Conservation (phyloP, 2,888 invertebrate genomes). For the Lepidochitona cinerea region DNA sequence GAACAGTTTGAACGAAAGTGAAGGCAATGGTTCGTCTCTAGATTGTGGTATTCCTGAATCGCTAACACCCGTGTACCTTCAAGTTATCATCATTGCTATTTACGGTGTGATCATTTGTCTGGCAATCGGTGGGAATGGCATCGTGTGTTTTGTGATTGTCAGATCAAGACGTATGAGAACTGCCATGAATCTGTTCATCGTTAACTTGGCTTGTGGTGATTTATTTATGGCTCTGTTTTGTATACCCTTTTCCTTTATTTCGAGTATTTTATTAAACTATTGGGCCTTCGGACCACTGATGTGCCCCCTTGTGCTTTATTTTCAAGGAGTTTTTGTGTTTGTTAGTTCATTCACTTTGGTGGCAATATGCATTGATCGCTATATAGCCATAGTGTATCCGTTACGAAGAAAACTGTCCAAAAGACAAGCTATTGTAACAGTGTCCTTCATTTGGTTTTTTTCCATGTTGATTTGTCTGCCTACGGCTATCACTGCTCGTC, state of each 20-base stretch:
- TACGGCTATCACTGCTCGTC: conserved; percentile 80
- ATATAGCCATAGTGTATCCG: conserved; percentile 91
- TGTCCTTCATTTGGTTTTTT: conserved; percentile 81
- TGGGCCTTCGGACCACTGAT: conserved; percentile 89
- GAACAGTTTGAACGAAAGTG: too few species aligned
- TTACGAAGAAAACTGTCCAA: conserved; percentile 85
- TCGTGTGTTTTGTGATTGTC: conserved; percentile 44
- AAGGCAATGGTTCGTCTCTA: too few species aligned
- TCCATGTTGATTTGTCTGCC: conserved; percentile 86
- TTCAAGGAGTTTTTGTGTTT: conserved; percentile 75
- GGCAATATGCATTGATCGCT: conserved; percentile 90
- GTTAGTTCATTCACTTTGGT: conserved; percentile 91
- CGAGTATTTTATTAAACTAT: conserved; percentile 81
- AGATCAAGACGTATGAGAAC: conserved; percentile 61
- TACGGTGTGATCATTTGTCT: conserved; percentile 50
- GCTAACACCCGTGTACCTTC: neutral
- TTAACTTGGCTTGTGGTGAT: conserved; percentile 45
- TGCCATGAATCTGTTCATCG: conserved; percentile 46
- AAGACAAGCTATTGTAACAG: conserved; percentile 79
- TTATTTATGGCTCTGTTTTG: conserved; percentile 67
- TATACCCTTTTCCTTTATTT: conserved; percentile 76
- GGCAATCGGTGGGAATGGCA: conserved; percentile 61
- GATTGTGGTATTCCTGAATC: too few species aligned
- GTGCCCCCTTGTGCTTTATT: conserved; percentile 86
- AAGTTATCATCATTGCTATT: conserved; percentile 67